Base-by-base conservation (phyloP, 2,797 vertebrate genomes). In the Anguilla anguilla region DNA sequence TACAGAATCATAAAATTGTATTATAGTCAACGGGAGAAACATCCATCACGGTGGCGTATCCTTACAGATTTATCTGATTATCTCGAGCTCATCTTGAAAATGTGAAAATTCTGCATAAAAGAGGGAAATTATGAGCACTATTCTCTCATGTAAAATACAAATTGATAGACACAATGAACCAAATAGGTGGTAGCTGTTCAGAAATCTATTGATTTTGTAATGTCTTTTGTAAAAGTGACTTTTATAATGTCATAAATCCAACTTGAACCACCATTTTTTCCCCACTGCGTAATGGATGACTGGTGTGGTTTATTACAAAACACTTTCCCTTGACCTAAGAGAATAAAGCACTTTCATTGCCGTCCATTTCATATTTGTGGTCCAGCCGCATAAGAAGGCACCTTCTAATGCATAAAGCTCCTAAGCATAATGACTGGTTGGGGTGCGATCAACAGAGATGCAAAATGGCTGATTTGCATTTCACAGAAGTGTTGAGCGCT, bases 401-500 rank as follows among this genome's bases (percentile, higher is more conserved):
- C 17, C 11, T 39, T 39, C 17, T 43, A n/a, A n/a, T n/a, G 28
- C 31, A 74, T 13, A 11, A 77, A 77, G 72, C 35, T 77, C 43
- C 72, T 77, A 43, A 19, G 83, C 83, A 81, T 77, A 83, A 79
- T 55, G n/a, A 77, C 69, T 87, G 53, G 46, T 84, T 81, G 53
- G 83, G 81, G 88, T 87, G 85, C 88, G 88, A 87, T 88, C 85
- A 88, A 89, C 90, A 90, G 83, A 88, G 69, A 85, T 89, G 90
- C 59, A 88, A 43, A 86, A 89, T 89, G 7, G 22, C 6, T 86
- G 11, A 90, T 92, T 91, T 89, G 88, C 90, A 92, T 92, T 88
- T 92, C 91, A 91, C 89, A 92, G 84, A 87, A 28, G 72, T 25
- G 64, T 69, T 15, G 81, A 28, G 25, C 86, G 84, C 51, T 83